Percentiles rank a stretch among this genome's conserved stretches.
These are phyloP conservation scores for Protobothrops flavoviridis DNA, from an alignment of 2,113 vertebrate species.

Conservation along the genomic window DNA sequence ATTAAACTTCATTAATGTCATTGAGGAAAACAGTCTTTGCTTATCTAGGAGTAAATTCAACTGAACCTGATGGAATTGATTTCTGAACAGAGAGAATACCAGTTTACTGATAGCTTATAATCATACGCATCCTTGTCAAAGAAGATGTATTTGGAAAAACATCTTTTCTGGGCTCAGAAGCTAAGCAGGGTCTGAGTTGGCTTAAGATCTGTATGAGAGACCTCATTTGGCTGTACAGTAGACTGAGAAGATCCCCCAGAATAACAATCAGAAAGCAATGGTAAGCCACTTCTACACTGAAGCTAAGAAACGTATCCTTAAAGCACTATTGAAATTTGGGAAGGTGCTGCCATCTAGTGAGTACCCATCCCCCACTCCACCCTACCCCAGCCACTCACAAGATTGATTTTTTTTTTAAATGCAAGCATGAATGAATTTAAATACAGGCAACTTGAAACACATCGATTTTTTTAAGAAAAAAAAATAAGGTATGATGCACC, in stretches of 20 bases:
- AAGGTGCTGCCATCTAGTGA: conserved; percentile 71
- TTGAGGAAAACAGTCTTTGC: too few species aligned
- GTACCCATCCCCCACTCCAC: conserved; percentile 12
- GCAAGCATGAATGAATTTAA: neutral
- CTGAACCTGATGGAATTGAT: neutral
- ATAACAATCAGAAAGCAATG: neutral
- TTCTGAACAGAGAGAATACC: neutral
- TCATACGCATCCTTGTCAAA: neutral
- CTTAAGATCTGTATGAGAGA: neutral
- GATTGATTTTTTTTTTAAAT: neutral
- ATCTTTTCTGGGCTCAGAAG: neutral
- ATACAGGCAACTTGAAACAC: neutral
- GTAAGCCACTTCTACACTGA: neutral
- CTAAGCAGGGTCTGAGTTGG: neutral
- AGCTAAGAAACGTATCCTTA: neutral
- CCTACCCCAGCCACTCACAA: neutral
- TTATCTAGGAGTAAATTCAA: neutral
- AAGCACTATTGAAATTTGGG: conserved; percentile 49
- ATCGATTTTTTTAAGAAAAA: neutral
- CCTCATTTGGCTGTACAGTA: neutral
- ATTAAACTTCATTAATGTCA: too few species aligned
- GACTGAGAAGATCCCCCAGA: neutral
- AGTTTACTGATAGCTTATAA: neutral
- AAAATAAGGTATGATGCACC: too few species aligned
- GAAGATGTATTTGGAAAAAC: neutral